A percentile compares a stretch with the other conserved stretches of the same genome.
Conservation (phyloP, 2,797 vertebrate species). For the Saxicola maurus region DNA sequence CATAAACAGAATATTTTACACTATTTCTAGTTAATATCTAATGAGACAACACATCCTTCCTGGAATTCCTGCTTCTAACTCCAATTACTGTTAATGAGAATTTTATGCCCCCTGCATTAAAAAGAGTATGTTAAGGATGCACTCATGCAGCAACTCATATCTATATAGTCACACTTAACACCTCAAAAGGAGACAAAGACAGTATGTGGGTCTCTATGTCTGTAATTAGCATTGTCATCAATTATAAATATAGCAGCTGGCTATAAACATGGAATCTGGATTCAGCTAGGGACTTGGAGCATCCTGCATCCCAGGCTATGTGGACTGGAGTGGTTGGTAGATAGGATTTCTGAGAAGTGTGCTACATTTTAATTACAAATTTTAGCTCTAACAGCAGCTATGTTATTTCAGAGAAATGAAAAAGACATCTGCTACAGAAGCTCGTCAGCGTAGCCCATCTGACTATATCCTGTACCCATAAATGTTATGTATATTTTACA, state of each 20-base stretch:
- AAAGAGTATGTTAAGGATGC: neutral
- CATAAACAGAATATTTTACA: constrained; percentile 27
- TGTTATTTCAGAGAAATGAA: constrained; percentile 12
- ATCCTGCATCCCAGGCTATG: neutral
- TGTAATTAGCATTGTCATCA: constrained; percentile 25
- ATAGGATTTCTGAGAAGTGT: neutral
- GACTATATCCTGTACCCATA: neutral
- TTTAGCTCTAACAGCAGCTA: neutral
- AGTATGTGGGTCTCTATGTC: neutral
- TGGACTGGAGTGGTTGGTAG: neutral
- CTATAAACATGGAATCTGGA: neutral
- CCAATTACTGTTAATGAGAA: constrained; percentile 33
- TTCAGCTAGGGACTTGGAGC: neutral
- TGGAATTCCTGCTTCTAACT: constrained; percentile 15
- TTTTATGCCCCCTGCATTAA: constrained; percentile 8
- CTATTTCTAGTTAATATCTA: constrained; percentile 34
- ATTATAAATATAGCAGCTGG: constrained; percentile 3
- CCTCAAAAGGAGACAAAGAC: neutral
- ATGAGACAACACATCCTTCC: constrained; percentile 15
- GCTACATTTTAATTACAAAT: neutral
- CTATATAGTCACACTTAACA: neutral
- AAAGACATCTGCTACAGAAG: neutral
- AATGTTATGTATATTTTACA: constrained; percentile 41
- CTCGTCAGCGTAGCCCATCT: neutral
- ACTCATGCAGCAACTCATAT: neutral